These are phyloP conservation scores for Epistrophe grossulariae DNA, from an alignment of 2,888 invertebrate genomes.

Conservation along the genomic window DNA sequence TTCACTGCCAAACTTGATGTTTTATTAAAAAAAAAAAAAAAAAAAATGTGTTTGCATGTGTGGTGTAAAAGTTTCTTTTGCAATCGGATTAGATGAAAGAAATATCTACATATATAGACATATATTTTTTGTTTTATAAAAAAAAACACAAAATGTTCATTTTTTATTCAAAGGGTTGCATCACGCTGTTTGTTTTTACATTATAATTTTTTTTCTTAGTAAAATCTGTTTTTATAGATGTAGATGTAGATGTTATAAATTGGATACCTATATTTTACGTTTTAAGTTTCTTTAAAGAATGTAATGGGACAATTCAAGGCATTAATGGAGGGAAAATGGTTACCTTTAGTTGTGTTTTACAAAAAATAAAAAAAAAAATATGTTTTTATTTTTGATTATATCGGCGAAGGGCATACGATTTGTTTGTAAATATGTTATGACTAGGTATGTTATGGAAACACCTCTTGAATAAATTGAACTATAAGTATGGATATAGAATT, in stretches of 20 bases:
- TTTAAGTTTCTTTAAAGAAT: too few relatives aligned
- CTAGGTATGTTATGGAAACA: too few relatives aligned
- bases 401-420: too few relatives aligned
- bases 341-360: too few relatives aligned
- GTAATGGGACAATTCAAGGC: too few relatives aligned
- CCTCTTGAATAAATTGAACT: too few relatives aligned
- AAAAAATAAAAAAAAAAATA: too few relatives aligned
- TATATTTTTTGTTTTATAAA: neutral
- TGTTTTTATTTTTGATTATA: too few relatives aligned
- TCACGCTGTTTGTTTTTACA: slow-evolving; percentile 9
- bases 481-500: too few relatives aligned
- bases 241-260: slow-evolving; percentile 30
- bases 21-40: slow-evolving; percentile 20
- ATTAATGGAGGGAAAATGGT: too few relatives aligned
- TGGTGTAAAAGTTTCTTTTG: slow-evolving; percentile 34
- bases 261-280: too few relatives aligned
- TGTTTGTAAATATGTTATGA: too few relatives aligned
- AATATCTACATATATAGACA: neutral
- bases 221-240: neutral
- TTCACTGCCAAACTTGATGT: slow-evolving; percentile 37
- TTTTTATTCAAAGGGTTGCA: slow-evolving; percentile 27
- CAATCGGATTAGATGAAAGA: slow-evolving; percentile 46
- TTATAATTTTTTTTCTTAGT: neutral
- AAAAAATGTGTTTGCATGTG: slow-evolving; percentile 31
- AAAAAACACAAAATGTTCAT: neutral